phyloP scores from a whole-genome alignment of 2,888 invertebrate species.

The Folsomia candida region DNA sequence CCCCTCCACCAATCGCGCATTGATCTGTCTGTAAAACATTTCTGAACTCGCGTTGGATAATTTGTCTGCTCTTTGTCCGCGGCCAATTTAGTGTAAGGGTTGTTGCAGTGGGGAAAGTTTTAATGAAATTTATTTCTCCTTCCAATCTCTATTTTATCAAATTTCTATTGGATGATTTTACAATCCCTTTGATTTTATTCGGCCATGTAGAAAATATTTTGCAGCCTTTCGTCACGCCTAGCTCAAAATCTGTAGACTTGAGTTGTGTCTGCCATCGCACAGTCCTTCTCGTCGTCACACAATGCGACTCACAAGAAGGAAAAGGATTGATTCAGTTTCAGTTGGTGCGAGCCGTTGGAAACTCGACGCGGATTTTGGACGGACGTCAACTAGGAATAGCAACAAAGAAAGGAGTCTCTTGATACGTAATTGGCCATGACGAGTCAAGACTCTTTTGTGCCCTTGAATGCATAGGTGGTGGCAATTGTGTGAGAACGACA shows the following conservation, averaged over 20 bases:
- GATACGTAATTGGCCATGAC: slow-evolving; percentile 17
- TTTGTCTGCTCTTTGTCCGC: background rate
- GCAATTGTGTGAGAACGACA: background rate
- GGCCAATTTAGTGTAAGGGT: background rate
- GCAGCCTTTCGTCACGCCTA: slow-evolving; percentile 39
- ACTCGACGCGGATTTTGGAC: background rate
- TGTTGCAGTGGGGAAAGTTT: background rate
- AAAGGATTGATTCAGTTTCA: background rate
- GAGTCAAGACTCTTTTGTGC: background rate
- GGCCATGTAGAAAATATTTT: slow-evolving; percentile 47
- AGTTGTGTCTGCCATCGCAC: too few species aligned
- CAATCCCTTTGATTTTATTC: slow-evolving; percentile 47
- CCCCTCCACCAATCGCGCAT: too few species aligned
- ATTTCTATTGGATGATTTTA: slow-evolving; percentile 9
- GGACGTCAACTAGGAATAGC: background rate
- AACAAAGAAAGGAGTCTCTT: background rate
- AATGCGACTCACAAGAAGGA: background rate
- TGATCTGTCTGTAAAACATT: background rate
- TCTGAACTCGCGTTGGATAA: background rate
- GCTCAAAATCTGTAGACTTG: background rate
- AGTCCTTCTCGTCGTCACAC: too few species aligned
- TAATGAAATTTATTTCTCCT: background rate
- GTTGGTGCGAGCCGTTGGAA: background rate
- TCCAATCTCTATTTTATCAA: background rate
- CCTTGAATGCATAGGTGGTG: background rate